A percentile compares a stretch with the other conserved stretches of the same genome.
Conservation (phyloP, 2,113 vertebrate species). For the Ammospiza nelsoni region DNA sequence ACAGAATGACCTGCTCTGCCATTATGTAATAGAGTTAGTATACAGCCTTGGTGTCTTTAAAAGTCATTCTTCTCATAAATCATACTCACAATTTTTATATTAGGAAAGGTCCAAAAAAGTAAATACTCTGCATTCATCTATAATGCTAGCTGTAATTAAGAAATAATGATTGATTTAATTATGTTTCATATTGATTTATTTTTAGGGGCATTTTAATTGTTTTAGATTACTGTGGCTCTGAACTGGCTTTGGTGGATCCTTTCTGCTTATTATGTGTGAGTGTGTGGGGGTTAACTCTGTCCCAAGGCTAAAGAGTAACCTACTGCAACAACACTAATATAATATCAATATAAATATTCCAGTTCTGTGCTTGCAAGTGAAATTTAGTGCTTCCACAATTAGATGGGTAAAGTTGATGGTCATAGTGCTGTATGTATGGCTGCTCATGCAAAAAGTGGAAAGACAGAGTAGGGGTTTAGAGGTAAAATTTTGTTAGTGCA, state of each 20-base stretch:
- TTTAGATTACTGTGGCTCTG: neutral
- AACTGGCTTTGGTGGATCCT: neutral
- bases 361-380: neutral
- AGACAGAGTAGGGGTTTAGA: neutral
- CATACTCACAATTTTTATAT: neutral
- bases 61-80: neutral
- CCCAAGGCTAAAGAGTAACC: neutral
- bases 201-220: neutral
- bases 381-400: neutral
- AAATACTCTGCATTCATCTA: neutral
- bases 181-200: neutral
- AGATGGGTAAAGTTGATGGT: neutral
- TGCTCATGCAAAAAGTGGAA: neutral
- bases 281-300: neutral
- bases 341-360: neutral
- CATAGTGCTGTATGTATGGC: neutral
- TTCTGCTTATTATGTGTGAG: neutral
- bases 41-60: neutral
- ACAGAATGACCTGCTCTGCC: neutral
- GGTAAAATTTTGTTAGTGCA: neutral
- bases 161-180: neutral
- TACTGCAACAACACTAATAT: neutral
- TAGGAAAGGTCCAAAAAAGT: neutral
- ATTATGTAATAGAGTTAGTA: neutral
- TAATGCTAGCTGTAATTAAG: neutral